phyloP scores from a whole-genome alignment of 2,888 invertebrate species.

The Meloe dianella region DNA sequence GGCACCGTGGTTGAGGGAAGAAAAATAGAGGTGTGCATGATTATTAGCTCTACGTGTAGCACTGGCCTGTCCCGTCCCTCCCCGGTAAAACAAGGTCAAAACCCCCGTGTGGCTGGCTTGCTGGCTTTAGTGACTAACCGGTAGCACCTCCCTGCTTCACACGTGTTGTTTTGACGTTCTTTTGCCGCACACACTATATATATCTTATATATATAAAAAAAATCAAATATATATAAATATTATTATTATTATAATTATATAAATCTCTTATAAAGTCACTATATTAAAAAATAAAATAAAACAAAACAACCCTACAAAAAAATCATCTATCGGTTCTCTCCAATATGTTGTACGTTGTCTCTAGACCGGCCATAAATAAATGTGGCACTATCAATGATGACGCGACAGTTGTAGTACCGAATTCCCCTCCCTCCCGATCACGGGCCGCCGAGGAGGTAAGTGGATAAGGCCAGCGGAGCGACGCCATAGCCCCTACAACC shows the following conservation, averaged over 20 bases:
- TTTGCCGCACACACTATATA: conserved; percentile 59
- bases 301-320: background rate
- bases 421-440: conserved; percentile 65
- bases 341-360: conserved; percentile 62
- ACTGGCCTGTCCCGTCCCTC: conserved; percentile 62
- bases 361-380: conserved; percentile 70
- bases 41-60: conserved; percentile 68
- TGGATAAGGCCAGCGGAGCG: conserved; percentile 59
- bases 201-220: conserved; percentile 22
- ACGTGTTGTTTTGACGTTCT: conserved; percentile 62
- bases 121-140: conserved; percentile 62
- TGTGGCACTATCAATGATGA: conserved; percentile 52
- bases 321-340: conserved; percentile 54
- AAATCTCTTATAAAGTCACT: conserved; percentile 24
- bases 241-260: too few species aligned
- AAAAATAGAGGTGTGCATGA: conserved; percentile 99
- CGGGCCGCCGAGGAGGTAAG: conserved; percentile 61
- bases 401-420: conserved; percentile 51
- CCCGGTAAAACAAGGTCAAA: conserved; percentile 62
- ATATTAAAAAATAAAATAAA: conserved; percentile 9
- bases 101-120: conserved; percentile 61
- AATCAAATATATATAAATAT: conserved; percentile 20
- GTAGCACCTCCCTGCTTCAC: conserved; percentile 60
- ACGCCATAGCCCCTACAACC: conserved; percentile 43
- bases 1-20: conserved; percentile 99